A percentile compares a stretch with the other conserved stretches of the same genome.
Evolutionary conservation across 2,797 vertebrate genomes (phyloP).

Genomic region (Melanotaenia nigrans): DNA sequence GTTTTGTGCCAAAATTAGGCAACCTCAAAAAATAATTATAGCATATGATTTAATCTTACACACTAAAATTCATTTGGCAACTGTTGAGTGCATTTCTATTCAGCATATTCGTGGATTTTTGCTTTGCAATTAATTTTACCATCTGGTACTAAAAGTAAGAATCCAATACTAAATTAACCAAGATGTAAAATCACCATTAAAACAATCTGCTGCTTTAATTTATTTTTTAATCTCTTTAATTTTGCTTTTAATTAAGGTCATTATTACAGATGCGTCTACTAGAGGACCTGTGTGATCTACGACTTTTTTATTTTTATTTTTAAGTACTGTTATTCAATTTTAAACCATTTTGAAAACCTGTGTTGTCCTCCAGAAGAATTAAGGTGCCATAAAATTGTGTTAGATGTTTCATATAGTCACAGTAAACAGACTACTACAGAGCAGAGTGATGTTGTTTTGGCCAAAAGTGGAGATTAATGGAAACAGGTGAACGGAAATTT

Average conservation of each 20-base stretch:
- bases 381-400: background rate
- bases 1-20: conserved; percentile 20
- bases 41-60: background rate
- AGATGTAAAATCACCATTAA: background rate
- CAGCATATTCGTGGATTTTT: background rate
- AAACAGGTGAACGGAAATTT: background rate
- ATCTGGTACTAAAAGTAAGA: conserved; percentile 15
- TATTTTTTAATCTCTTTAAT: background rate
- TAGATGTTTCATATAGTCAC: too few relatives aligned
- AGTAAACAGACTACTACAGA: background rate
- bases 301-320: background rate
- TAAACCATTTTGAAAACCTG: background rate
- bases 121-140: conserved; percentile 16
- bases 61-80: conserved; percentile 1
- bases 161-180: conserved; percentile 10
- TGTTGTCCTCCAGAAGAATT: background rate
- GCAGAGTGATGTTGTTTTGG: background rate
- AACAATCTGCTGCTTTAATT: conserved; percentile 6
- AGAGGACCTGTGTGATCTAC: background rate
- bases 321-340: background rate
- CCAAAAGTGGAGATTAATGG: background rate
- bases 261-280: background rate
- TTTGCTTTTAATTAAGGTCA: background rate
- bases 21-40: conserved; percentile 20
- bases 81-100: conserved; percentile 3